Conservation (phyloP, 2,113 vertebrate species). For the Xerus inauris region DNA sequence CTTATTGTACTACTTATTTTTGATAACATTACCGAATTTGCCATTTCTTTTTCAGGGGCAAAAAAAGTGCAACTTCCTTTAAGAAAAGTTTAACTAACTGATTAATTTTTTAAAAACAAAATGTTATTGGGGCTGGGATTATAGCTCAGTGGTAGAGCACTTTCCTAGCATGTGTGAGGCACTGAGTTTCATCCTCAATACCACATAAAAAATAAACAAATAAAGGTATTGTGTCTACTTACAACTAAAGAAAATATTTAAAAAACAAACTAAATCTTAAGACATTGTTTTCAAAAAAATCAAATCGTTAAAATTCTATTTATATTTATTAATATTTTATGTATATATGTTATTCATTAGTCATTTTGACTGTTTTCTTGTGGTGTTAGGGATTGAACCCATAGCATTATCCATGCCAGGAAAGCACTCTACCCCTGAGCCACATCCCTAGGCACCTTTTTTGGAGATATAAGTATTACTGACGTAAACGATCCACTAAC, state of each 20-base stretch:
- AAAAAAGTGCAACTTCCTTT: conserved; percentile 3
- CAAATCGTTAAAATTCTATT: neutral
- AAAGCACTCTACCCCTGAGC: too few relatives aligned
- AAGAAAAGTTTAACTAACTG: conserved; percentile 37
- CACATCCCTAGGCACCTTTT: too few relatives aligned
- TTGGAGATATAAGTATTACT: neutral
- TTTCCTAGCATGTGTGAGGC: too few relatives aligned
- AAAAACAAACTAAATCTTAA: neutral
- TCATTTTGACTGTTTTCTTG: neutral
- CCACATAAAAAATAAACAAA: too few relatives aligned
- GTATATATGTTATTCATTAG: neutral
- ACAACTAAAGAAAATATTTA: too few relatives aligned
- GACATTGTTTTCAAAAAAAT: neutral
- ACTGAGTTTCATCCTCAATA: too few relatives aligned
- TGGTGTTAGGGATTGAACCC: too few relatives aligned
- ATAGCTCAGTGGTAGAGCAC: too few relatives aligned
- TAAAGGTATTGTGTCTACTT: too few relatives aligned
- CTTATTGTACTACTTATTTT: neutral
- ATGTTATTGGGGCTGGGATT: neutral
- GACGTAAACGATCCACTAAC: conserved; percentile 82
- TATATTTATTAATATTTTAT: neutral
- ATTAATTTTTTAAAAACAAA: too few relatives aligned
- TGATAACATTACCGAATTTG: conserved; percentile 4
- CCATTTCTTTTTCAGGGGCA: conserved; percentile 36
- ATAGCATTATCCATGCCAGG: too few relatives aligned